These are phyloP conservation scores for Trichacis sp. DNA, from an alignment of 2,888 invertebrate genomes.

Conservation along the genomic window DNA sequence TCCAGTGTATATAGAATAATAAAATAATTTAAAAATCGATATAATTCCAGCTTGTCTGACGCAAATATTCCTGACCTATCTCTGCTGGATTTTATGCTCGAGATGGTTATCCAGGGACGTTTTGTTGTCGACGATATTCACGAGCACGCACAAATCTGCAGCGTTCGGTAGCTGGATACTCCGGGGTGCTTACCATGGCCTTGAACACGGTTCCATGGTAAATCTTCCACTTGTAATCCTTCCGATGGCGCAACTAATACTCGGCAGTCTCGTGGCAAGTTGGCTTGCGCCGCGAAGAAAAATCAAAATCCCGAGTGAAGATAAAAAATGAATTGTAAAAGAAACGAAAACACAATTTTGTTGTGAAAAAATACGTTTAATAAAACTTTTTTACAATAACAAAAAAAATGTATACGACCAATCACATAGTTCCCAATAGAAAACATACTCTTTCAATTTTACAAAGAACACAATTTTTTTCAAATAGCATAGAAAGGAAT, in stretches of 20 bases:
- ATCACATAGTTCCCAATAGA: slow-evolving; percentile 60
- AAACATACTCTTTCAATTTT: slow-evolving; percentile 70
- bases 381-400: not conserved
- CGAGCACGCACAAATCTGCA: slow-evolving; percentile 64
- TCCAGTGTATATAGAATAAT: too few species aligned
- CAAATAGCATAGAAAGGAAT: too few species aligned
- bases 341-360: not conserved
- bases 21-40: too few species aligned
- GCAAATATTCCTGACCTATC: slow-evolving; percentile 59
- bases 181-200: slow-evolving; percentile 63
- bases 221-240: slow-evolving; percentile 63
- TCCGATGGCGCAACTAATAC: slow-evolving; percentile 62
- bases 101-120: slow-evolving; percentile 60
- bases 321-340: too few species aligned
- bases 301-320: not conserved
- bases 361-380: not conserved
- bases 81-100: slow-evolving; percentile 63
- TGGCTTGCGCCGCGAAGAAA: slow-evolving; percentile 24
- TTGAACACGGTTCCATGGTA: slow-evolving; percentile 57
- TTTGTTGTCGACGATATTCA: slow-evolving; percentile 60
- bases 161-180: slow-evolving; percentile 65
- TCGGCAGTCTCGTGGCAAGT: slow-evolving; percentile 62
- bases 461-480: slow-evolving; percentile 66
- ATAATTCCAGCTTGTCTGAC: slow-evolving; percentile 59
- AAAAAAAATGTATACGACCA: not conserved